Conservation (phyloP, 1,140 invertebrate genomes). For the Drosophila insularis region DNA sequence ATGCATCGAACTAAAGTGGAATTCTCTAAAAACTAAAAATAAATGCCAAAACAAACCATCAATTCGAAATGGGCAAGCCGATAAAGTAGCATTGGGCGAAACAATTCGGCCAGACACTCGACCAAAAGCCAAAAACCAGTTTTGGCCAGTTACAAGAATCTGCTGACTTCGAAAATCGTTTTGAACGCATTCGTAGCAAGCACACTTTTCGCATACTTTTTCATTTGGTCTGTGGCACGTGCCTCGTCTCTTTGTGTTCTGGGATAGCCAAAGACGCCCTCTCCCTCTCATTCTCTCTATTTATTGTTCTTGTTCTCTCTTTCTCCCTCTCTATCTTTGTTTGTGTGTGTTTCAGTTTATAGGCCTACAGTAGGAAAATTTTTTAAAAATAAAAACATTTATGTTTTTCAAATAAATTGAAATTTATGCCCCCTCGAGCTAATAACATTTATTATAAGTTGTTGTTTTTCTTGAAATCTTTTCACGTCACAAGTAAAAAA, state of each 20-base stretch:
- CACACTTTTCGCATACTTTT: conserved; percentile 66
- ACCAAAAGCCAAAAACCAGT: conserved; percentile 54
- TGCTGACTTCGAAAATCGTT: conserved; percentile 18
- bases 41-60: conserved; percentile 44
- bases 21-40: conserved; percentile 26
- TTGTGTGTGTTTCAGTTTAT: neutral
- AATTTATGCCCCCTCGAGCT: conserved; percentile 17
- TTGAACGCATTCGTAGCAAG: conserved; percentile 40
- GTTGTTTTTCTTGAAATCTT: conserved; percentile 24
- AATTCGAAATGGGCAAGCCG: neutral
- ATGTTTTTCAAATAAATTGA: conserved; percentile 17
- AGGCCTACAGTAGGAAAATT: conserved; percentile 48
- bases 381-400: conserved; percentile 32
- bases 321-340: neutral
- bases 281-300: conserved; percentile 9
- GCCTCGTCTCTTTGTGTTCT: conserved; percentile 9
- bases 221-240: conserved; percentile 18
- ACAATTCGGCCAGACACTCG: neutral
- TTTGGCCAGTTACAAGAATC: conserved; percentile 60
- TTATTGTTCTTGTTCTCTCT: conserved; percentile 11
- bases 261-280: too few relatives aligned
- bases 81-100: conserved; percentile 24
- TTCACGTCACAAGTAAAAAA: conserved; percentile 52
- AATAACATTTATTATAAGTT: conserved; percentile 33
- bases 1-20: conserved; percentile 8